Evolutionary conservation across 53 echinoderm and acorn worm genomes (phyloP).

Genomic region (Antedon mediterranea): DNA sequence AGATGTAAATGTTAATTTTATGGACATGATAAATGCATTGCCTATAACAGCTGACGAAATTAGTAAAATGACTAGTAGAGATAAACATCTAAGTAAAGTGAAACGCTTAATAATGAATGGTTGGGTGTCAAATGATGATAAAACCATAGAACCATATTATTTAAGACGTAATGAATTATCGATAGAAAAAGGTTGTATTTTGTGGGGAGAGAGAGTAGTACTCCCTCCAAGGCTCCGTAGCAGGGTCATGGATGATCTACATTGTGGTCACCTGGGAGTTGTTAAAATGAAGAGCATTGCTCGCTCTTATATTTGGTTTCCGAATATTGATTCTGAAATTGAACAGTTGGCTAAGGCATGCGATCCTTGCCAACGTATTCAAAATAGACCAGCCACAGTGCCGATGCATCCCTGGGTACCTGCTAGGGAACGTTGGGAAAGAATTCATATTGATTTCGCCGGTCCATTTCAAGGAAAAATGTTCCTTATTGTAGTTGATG

Average conservation of each 20-base stretch:
- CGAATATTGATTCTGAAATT: constrained; percentile 15
- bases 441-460: constrained; percentile 2
- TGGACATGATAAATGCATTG: constrained; percentile 3
- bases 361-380: constrained; percentile 1
- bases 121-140: constrained; percentile 3
- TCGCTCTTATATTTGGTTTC: constrained; percentile 2
- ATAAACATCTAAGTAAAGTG: constrained; percentile 1
- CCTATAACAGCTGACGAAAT: background rate
- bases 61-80: background rate
- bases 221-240: background rate
- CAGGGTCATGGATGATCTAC: background rate
- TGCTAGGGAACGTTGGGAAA: constrained; percentile 3
- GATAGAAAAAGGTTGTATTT: constrained; percentile 2
- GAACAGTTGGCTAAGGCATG: constrained; percentile 5
- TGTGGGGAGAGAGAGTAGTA: constrained; percentile 3
- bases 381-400: background rate
- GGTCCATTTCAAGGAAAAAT: background rate
- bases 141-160: constrained; percentile 3
- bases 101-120: constrained; percentile 4
- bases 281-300: constrained; percentile 12
- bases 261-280: background rate
- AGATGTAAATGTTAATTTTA: constrained; percentile 6
- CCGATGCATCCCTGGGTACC: constrained; percentile 12
- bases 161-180: background rate
- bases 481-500: constrained; percentile 11